phyloP scores from a whole-genome alignment of 2,113 vertebrate species.

The Phyllostomus discolor region DNA sequence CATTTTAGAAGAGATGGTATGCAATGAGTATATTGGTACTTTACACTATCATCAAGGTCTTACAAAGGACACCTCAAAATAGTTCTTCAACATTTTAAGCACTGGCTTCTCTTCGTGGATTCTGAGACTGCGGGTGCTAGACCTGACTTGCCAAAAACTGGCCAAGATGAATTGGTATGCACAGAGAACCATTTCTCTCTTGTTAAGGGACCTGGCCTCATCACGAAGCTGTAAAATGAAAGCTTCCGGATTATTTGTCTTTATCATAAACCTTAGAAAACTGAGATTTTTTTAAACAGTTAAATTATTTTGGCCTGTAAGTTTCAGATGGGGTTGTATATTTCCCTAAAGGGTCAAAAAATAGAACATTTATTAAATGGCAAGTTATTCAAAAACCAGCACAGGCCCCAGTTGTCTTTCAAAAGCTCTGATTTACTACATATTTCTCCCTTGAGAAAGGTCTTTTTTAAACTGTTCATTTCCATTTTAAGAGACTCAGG shows the following conservation, averaged over 20 bases:
- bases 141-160: background rate
- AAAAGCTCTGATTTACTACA: conserved; percentile 66
- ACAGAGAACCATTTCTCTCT: background rate
- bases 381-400: conserved; percentile 68
- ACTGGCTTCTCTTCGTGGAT: background rate
- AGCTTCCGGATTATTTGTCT: conserved; percentile 40
- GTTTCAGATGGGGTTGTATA: conserved; percentile 64
- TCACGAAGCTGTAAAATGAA: background rate
- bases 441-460: conserved; percentile 53
- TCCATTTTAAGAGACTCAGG: conserved; percentile 61
- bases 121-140: background rate
- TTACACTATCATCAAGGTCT: background rate
- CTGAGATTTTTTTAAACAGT: background rate
- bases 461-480: conserved; percentile 47
- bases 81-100: background rate
- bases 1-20: background rate
- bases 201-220: background rate
- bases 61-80: background rate
- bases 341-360: conserved; percentile 75
- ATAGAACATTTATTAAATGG: conserved; percentile 74
- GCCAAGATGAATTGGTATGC: background rate
- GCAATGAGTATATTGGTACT: background rate
- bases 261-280: conserved; percentile 47
- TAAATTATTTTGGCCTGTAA: conserved; percentile 58
- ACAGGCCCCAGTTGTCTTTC: conserved; percentile 72